Base-by-base conservation (phyloP, 2,888 invertebrate genomes). In the Patella ulyssiponensis region DNA sequence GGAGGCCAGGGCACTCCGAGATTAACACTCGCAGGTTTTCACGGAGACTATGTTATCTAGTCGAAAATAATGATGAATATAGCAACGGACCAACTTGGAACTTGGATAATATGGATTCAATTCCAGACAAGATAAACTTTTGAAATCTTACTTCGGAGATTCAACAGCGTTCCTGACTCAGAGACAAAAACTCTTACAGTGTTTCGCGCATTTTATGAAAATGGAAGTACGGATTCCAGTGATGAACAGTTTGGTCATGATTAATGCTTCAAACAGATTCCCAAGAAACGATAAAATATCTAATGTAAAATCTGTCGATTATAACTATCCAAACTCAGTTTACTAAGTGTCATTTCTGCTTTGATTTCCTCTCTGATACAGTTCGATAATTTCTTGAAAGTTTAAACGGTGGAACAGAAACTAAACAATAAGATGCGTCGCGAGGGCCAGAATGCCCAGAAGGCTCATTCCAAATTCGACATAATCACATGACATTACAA, bases 301-400 rank as follows among this genome's bases (percentile, higher is more conserved):
- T 15, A 2, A 54, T 54, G 54, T 54, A 17, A 2, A 12, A 20
- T 58, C 71, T 20, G 74, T 27, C 17, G 51, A 20, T 2, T 53
- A n/a, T n/a, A 53, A 54, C 17, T 54, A 54, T 54, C 71, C 71
- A 71, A 9, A 23, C 14, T 44, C 17, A 51, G 14, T 14, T 2
- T 76, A 20, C 75, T 20, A 20, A 20, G 20, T 1, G 77, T 33
- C 70, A 78, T 80, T 33, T 14, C 56, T 51, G 12, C 27, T 69
- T 44, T 33, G 75, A 82, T 14, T 73, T 83, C 71, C 20, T 73
- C 15, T 54, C 77, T 3, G 73, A 86, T 53, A 54, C 14, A 15
- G 54, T 54, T 2, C 54, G 54, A 15, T 54, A 54, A 1, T 54
- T 54, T 17, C n/a, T n/a, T n/a, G n/a, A n/a, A n/a, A n/a, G n/a